These are phyloP conservation scores for Holcopasites calliopsidis DNA, from an alignment of 1,140 invertebrate genomes.

Conservation along the genomic window DNA sequence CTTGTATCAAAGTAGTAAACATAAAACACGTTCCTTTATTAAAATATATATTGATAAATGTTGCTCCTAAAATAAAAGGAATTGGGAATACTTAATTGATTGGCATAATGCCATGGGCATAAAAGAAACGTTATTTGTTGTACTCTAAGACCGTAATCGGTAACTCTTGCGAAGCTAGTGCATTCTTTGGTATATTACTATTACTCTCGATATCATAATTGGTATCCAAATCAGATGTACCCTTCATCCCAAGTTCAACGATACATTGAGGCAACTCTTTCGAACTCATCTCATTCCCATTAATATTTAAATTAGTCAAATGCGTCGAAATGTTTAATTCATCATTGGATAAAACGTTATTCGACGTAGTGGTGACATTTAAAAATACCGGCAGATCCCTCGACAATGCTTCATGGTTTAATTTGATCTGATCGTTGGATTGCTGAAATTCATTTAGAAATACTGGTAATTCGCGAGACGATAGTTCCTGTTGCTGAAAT, in stretches of 20 bases:
- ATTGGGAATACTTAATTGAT: too few relatives aligned
- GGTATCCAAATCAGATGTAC: neutral
- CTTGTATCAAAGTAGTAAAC: neutral
- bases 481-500: slow-evolving; percentile 22
- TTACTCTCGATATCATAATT: neutral
- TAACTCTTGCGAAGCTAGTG: slow-evolving; percentile 16
- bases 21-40: neutral
- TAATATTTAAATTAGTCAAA: neutral
- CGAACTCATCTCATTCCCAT: slow-evolving; percentile 3
- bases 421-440: neutral
- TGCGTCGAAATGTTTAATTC: neutral
- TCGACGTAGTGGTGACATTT: neutral
- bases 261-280: slow-evolving; percentile 29
- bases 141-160: slow-evolving; percentile 39
- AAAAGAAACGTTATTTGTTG: too few relatives aligned
- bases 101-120: too few relatives aligned
- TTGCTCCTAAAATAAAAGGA: too few relatives aligned
- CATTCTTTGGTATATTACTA: neutral
- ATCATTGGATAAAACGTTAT: neutral
- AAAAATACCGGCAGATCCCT: slow-evolving; percentile 28
- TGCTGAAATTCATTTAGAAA: slow-evolving; percentile 9
- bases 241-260: neutral
- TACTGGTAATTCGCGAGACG: slow-evolving; percentile 26
- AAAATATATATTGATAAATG: neutral
- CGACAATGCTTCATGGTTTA: slow-evolving; percentile 7